phyloP scores from a whole-genome alignment of 92 coral and sea anemone genomes.

The Umimayanthus chanpuru region DNA sequence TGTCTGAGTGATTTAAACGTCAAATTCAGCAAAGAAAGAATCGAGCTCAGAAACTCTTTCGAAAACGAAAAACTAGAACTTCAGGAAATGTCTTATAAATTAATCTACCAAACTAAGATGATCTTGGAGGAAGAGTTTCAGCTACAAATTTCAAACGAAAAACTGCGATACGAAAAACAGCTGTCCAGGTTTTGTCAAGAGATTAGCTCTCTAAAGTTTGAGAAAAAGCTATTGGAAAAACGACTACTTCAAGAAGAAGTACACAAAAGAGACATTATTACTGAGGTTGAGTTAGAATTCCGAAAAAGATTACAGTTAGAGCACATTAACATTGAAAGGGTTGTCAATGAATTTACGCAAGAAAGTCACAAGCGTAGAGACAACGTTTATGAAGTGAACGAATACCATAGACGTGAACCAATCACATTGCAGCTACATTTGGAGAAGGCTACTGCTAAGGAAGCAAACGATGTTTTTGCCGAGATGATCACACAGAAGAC shows the following conservation, averaged over 20 bases:
- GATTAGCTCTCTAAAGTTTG: background rate
- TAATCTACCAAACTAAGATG: background rate
- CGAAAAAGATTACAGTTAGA: slow-evolving; percentile 7
- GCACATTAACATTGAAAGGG: background rate
- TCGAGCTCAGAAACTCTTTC: background rate
- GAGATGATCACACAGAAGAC: background rate
- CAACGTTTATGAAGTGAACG: background rate
- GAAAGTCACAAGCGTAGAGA: slow-evolving; percentile 3
- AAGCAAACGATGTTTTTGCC: background rate
- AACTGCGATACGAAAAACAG: background rate
- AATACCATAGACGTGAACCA: background rate
- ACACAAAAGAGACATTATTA: background rate
- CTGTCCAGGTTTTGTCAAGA: background rate
- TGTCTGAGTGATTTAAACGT: background rate
- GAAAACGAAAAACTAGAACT: background rate
- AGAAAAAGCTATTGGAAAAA: slow-evolving; percentile 11
- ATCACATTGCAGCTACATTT: background rate
- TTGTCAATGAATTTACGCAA: slow-evolving; percentile 5
- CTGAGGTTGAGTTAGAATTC: slow-evolving; percentile 4
- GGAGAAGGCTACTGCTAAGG: background rate
- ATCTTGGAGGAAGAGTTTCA: background rate
- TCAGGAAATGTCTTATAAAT: background rate
- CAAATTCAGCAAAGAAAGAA: background rate
- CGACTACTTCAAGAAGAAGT: background rate
- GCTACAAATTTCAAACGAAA: background rate